Base-by-base conservation (phyloP, 2,797 vertebrate species). In the Channa striata region DNA sequence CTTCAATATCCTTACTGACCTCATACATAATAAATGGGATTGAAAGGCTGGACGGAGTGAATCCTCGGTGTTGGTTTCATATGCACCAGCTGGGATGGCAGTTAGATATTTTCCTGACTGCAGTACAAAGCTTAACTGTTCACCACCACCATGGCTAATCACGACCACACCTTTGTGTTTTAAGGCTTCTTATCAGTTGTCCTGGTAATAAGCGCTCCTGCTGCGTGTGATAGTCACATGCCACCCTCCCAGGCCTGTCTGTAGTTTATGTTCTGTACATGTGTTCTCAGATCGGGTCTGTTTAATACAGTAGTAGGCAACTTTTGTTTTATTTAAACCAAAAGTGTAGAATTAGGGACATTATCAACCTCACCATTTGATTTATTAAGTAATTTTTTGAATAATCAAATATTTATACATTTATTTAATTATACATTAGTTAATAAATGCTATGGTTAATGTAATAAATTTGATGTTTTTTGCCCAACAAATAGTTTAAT, bases 191-290 rank as follows among this genome's bases (percentile, higher is more conserved):
- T 64, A 78, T 88, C 73, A 62, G 59, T 59, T 13, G 11, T 48
- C 33, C 61, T 75, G 19, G 0, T 74, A 53, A 53, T 44, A 14
- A 59, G 36, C 23, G 39, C 69, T 83, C 50, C 43, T 77, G 65
- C 36, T 56, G 23, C 43, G 54, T 42, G 56, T 81, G 74, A 72
- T 36, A 54, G 74, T 87, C 87, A 83, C 66, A 77, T 82, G 76
- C 39, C 2, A 11, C 13, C 44, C 63, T 73, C 53, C 60, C 34
- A 43, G 61, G 49, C 69, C 59, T 7, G 72, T 72, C 68, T 70
- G 61, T 40, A 48, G 58, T 59, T 68, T 19, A 59, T 30, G 57
- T 74, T 68, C 42, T 75, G 43, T 59, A 47, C 17, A 42, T 14
- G 5, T 33, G 19, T 66, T 1, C 5, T 68, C 34, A 47, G 20